phyloP scores from a whole-genome alignment of 1,140 invertebrate genomes.

The Scaptodrosophila lebanonensis region DNA sequence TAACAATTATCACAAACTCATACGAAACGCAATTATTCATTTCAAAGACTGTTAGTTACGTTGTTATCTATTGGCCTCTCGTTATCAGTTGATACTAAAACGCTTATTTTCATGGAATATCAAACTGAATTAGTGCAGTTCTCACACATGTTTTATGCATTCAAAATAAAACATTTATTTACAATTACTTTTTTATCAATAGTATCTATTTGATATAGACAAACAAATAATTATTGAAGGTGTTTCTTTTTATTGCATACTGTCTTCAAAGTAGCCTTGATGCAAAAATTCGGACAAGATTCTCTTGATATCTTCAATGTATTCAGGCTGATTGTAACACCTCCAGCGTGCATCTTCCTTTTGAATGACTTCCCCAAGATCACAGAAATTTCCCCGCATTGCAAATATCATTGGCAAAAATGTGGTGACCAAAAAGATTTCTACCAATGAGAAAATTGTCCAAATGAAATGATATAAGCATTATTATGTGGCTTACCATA shows the following conservation, averaged over 20 bases:
- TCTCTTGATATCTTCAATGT: slow-evolving; percentile 20
- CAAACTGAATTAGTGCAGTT: no score
- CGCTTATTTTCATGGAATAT: no score
- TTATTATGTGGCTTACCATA: slow-evolving; percentile 20
- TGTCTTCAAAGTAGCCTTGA: slow-evolving; percentile 46
- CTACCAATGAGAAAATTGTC: not conserved
- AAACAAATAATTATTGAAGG: no score
- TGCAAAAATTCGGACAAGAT: slow-evolving; percentile 29
- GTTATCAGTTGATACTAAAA: no score
- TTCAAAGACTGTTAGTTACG: no score
- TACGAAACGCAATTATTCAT: no score
- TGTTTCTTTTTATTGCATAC: slow-evolving; percentile 15
- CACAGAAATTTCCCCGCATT: slow-evolving; percentile 15
- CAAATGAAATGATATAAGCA: not conserved
- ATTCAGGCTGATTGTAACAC: slow-evolving; percentile 3
- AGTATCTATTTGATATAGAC: slow-evolving; percentile 45
- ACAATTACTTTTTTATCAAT: no score
- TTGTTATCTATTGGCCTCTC: no score
- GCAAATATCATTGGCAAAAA: slow-evolving; percentile 31
- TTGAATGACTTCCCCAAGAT: slow-evolving; percentile 24
- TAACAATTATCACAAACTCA: no score
- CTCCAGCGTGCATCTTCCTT: not conserved
- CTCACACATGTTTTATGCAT: no score
- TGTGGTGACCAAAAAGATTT: slow-evolving; percentile 31
- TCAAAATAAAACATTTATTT: no score